Evolutionary conservation across 2,888 invertebrate genomes (phyloP), one percentile per base, ranked within the genome.

Genomic region (Drymonia ruficornis): DNA sequence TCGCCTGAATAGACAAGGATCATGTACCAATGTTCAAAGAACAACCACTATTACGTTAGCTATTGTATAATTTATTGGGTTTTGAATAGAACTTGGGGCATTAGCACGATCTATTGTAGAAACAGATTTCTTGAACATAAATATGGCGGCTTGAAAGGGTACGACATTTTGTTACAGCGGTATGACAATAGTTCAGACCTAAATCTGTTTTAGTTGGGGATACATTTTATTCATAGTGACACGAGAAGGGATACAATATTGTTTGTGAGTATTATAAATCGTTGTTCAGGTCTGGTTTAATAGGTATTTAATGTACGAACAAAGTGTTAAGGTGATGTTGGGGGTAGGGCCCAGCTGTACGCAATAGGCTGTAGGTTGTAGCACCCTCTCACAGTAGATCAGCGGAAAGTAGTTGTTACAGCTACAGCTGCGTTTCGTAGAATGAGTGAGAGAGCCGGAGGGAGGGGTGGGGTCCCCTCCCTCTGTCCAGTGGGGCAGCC

Each of bases 21-120:
- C 53, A 44, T 51, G 45, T 49, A 52, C 45, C 57, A 19, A 44
- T 43, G 52, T 50, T 52, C 53, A 55, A 63, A 67, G 61, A 70
- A 67, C 60, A 50, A 59, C 55, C 23, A 50, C 50, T 52, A 12
- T 18, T 16, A 31, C 16, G 31, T 49, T 55, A 42, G 42, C 38
- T 53, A 34, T 40, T 53, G 62, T 54, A 60, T 56, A 61, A 66
- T 66, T 65, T 69, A 66, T 69, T 56, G 62, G 55, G 48, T 55
- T 55, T 53, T 49, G 62, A 55, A 49, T 52, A 54, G 47, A 70
- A 72, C 66, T 71, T 68, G 45, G 63, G 58, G 55, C 68, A 67
- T 74, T 71, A 70, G 52, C 56, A 52, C 55, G 70, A 68, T 63
- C 62, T 57, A 59, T 56, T 52, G 59, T 52, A 52, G 54, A 36